These are phyloP conservation scores for Chrysotoxum bicinctum DNA, from an alignment of 2,888 invertebrate genomes.

Conservation along the genomic window DNA sequence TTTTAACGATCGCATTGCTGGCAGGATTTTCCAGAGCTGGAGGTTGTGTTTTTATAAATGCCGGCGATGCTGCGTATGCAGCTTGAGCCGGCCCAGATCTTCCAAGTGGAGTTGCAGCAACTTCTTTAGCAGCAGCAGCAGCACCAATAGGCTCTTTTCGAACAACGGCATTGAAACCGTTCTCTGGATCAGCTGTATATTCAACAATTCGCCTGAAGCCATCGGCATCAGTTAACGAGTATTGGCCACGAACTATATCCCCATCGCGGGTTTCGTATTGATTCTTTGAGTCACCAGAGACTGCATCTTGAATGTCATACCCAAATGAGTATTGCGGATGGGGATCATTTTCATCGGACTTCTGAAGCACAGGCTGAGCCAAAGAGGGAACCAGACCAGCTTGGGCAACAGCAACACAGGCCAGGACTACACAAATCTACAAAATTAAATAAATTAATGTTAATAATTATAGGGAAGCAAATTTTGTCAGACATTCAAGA, in stretches of 20 bases:
- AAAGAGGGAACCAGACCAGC: slow-evolving; percentile 78
- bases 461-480: background rate
- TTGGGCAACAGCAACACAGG: slow-evolving; percentile 77
- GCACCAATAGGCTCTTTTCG: slow-evolving; percentile 79
- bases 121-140: slow-evolving; percentile 75
- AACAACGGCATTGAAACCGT: slow-evolving; percentile 81
- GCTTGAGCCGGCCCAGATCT: slow-evolving; percentile 74
- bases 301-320: slow-evolving; percentile 81
- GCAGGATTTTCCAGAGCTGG: slow-evolving; percentile 5
- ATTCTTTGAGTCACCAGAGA: slow-evolving; percentile 81
- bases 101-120: slow-evolving; percentile 74
- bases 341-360: slow-evolving; percentile 79
- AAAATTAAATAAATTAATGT: background rate
- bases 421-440: slow-evolving; percentile 50
- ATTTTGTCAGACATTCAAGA: background rate
- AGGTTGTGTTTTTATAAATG: slow-evolving; percentile 17
- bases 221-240: slow-evolving; percentile 81
- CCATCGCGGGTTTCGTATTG: slow-evolving; percentile 81
- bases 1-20: slow-evolving; percentile 48
- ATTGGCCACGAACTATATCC: slow-evolving; percentile 81
- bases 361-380: slow-evolving; percentile 73
- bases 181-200: slow-evolving; percentile 81
- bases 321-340: slow-evolving; percentile 81
- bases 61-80: slow-evolving; percentile 71
- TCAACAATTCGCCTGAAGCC: slow-evolving; percentile 81